Percentiles rank a stretch among this genome's conserved stretches.
Conservation (phyloP, 2,888 invertebrate species). For the Tiliacea aurago region DNA sequence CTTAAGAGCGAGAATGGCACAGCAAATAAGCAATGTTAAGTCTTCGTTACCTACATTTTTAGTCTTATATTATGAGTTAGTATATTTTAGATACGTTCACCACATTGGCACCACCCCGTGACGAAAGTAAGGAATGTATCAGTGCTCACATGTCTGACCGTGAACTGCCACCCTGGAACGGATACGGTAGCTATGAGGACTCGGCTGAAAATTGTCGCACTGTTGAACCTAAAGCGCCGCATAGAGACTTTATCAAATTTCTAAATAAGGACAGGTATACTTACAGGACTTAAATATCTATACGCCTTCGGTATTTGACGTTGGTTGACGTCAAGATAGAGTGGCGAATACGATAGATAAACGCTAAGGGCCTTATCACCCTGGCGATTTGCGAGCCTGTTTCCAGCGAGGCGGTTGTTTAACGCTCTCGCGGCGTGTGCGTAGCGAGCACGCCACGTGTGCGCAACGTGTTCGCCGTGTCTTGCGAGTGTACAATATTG, state of each 20-base stretch:
- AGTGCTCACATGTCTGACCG: slow-evolving; percentile 80
- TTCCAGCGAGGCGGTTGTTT: no score
- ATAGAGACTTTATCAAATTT: slow-evolving; percentile 95
- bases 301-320: not conserved
- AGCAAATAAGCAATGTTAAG: not conserved
- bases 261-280: slow-evolving; percentile 93
- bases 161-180: slow-evolving; percentile 96
- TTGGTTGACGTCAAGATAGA: not conserved
- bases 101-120: slow-evolving; percentile 88
- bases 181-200: slow-evolving; percentile 97
- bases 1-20: not conserved
- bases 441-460: no score
- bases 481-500: no score
- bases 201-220: slow-evolving; percentile 96
- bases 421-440: no score
- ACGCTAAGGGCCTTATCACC: not conserved
- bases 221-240: slow-evolving; percentile 94
- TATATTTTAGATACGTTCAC: slow-evolving; percentile 91
- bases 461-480: no score
- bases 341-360: not conserved
- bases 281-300: slow-evolving; percentile 11
- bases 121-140: slow-evolving; percentile 74
- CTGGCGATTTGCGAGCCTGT: no score
- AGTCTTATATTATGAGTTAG: not conserved
- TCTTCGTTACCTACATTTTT: not conserved